Base-by-base conservation (phyloP, 1,140 invertebrate species). In the Drosophila arizonae region DNA sequence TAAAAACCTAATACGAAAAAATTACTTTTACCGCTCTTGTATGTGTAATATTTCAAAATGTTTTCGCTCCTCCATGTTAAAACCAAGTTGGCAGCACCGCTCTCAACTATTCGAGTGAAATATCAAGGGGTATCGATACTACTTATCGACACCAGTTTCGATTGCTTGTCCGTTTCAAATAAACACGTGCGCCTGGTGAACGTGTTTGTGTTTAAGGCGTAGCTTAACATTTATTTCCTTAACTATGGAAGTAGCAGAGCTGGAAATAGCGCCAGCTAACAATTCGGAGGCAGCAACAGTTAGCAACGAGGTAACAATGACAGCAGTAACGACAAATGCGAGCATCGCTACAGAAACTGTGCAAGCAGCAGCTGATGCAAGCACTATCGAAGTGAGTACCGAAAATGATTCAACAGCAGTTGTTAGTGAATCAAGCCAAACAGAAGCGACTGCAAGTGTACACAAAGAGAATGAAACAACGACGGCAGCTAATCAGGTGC, bases 131-230 rank as follows among this genome's bases (percentile, higher is more conserved):
- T 24, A 39, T 39, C 36, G 36, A 39, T 39, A 39, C 11, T 8
- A 46, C 3, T 21, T 60, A 68, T 52, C 65, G 56, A 67, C 13
- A 36, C 6, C 24, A 13, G 13, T 9, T 26, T 5, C 30, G 54
- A 45, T 48, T 26, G 41, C 15, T 30, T 64, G 4, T 3, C 24
- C 24, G 41, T 72, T 15, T 48, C 57, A 62, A 28, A 13, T 36
- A 62, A 73, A 57, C 71, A 73, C 71, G 71, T 73, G 71, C 57
- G 43, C 36, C 28, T 41, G 33, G 8, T 36, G 36, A 54, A 28
- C 63, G 57, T 55, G 51, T 10, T 58, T 24, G 17, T 48, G 17
- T 55, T 61, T 36, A 13, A 11, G n/a, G 33, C 58, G 36, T n/a
- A 13, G 21, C 13, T 24, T 21, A 13, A 24, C 24, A 36, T 3